Evolutionary conservation across 2,888 invertebrate species (phyloP), one percentile per base, ranked within the genome.

Genomic region (Leptogaster cylindrica): DNA sequence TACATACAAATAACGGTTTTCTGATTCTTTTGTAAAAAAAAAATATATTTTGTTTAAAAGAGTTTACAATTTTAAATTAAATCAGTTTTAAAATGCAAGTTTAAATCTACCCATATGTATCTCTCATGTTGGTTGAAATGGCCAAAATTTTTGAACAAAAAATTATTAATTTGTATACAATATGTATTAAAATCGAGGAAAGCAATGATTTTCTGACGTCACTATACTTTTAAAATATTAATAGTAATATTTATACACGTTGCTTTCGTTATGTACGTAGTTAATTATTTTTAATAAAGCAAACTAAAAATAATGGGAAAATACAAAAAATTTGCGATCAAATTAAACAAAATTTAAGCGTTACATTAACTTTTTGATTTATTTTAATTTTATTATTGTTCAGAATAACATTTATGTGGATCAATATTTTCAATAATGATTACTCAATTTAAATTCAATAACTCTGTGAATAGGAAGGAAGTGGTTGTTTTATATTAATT

Each of bases 401-500:
- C n/a, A n/a, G n/a, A n/a, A 52, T 44, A 65, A 65, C 39, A 51
- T n/a, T 28, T 58, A 46, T 66, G 27, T 48, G 23, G 33, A 36
- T 66, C 44, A 33, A 46, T 36, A 25, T 58, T 46, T 48, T 23
- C 48, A 46, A 44, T 58, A 58, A 66, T 58, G 58, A 48, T 31
- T 31, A 61, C 16, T 28, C 16, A 27, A 16, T 61, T 61, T 61
- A 58, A 33, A 48, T n/a, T 39, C 63, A 67, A 67, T 46, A 31
- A 28, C 31, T 33, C 63, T 69, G 68, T 69, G 68, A 64, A 69
- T 69, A 69, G 66, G 66, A 63, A 69, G 66, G n/a, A 63, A 66
- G 68, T 69, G 66, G 68, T 69, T 69, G 68, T 66, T 69, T 48
- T 39, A 55, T 39, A 63, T 61, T 61, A 61, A 61, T 61, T 44